phyloP scores from a whole-genome alignment of 2,113 vertebrate species.

The Mormoops blainvillei region DNA sequence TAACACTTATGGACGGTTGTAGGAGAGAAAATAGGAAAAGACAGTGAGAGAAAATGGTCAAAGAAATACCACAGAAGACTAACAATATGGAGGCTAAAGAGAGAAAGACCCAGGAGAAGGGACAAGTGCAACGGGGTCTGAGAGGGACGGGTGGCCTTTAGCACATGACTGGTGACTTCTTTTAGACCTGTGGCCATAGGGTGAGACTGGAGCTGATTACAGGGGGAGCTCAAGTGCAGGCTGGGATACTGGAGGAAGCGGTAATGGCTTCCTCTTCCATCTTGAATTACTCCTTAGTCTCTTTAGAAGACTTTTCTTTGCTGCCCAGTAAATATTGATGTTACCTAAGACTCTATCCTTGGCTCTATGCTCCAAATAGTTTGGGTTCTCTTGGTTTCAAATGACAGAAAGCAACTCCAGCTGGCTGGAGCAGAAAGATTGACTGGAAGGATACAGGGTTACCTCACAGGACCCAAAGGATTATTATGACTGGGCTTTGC shows the following conservation, averaged over 20 bases:
- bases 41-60: background rate
- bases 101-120: background rate
- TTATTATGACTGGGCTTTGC: background rate
- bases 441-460: slow-evolving; percentile 45
- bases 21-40: background rate
- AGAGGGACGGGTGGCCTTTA: background rate
- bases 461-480: slow-evolving; percentile 59
- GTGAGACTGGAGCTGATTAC: no score
- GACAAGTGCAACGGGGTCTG: background rate
- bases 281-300: background rate
- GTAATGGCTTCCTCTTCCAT: background rate
- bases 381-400: slow-evolving; percentile 51
- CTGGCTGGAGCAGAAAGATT: slow-evolving; percentile 53
- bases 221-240: background rate
- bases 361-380: background rate
- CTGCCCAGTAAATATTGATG: background rate
- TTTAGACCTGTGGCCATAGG: background rate
- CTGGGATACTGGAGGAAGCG: no score
- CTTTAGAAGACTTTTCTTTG: background rate
- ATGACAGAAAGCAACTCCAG: slow-evolving; percentile 57
- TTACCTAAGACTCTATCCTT: slow-evolving; percentile 48
- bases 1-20: background rate
- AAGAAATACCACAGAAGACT: background rate
- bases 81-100: background rate
- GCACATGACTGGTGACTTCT: background rate